Base-by-base conservation (phyloP, 2,888 invertebrate species). In the Drosophila peninsularis region DNA sequence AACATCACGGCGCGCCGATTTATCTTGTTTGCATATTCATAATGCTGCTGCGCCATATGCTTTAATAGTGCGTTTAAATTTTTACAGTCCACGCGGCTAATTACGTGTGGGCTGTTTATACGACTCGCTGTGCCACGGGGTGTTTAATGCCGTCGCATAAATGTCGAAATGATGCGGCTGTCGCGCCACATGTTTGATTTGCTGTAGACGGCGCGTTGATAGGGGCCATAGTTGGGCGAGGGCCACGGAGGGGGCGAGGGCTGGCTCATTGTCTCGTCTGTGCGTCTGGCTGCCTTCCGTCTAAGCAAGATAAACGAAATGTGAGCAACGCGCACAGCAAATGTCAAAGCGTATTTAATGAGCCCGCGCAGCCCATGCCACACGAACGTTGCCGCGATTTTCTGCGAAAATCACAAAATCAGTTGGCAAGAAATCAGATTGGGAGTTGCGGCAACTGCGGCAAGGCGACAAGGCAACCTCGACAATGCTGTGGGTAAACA, bases 321-420 rank as follows among this genome's bases (percentile, higher is more conserved):
- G 75, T 50, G 67, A 60, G 55, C 75, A 66, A 60, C 71, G 78
- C 67, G 73, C 80, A 68, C 71, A 78, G 72, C 66, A 71, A 86
- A 86, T 86, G 86, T 83, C 82, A 83, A 83, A 83, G 87, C 87
- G 83, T 76, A 83, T 88, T 83, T 83, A 83, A 83, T 83, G 83
- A 88, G 83, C 75, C 62, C 42, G 53, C 32, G 42, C 41, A 50
- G 37, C 36, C 13, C 30, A 30, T 13, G n/a, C 36, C 37, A 10
- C 17, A 13, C 50, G 57, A 66, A 60, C 62, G 53, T 61, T 53
- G 67, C 36, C 77, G 63, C 73, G 68, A 57, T 58, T 66, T 84
- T 71, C 87, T 78, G 77, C 55, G 80, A 85, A 85, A 88, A 82
- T 83, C 86, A 83, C 62, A 74, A 88, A 85, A 83, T 83, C 83